A percentile compares a stretch with the other conserved stretches of the same genome.
These are phyloP conservation scores for Leptinotarsa haldemani DNA, from an alignment of 2,888 invertebrate species.

Conservation along the genomic window DNA sequence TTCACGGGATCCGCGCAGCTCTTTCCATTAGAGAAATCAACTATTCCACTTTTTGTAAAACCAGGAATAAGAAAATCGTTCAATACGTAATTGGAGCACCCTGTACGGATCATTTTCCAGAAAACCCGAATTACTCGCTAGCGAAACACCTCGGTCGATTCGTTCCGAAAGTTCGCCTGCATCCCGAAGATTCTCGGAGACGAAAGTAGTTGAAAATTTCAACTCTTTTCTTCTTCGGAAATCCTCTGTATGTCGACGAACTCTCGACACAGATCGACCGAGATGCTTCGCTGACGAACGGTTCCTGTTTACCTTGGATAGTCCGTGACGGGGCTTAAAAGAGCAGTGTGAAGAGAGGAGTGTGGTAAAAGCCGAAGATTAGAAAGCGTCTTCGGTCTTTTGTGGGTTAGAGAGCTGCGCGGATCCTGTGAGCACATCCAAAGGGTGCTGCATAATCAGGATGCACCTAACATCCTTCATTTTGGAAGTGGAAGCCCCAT, in stretches of 20 bases:
- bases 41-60: constrained; percentile 9
- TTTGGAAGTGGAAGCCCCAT: constrained; percentile 24
- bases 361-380: background rate
- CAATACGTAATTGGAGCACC: constrained; percentile 15
- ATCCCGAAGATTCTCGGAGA: background rate
- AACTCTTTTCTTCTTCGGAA: background rate
- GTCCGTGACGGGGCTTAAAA: background rate
- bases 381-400: background rate
- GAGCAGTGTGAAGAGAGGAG: constrained; percentile 10
- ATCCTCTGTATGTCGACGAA: background rate
- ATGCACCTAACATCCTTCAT: constrained; percentile 22
- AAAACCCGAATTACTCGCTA: background rate
- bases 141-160: background rate
- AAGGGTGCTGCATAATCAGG: constrained; percentile 28
- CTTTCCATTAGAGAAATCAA: constrained; percentile 13
- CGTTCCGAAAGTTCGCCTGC: background rate
- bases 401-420: constrained; percentile 23
- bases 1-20: constrained; percentile 26
- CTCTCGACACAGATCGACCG: background rate
- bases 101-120: constrained; percentile 15
- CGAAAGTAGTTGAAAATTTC: background rate
- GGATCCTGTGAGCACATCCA: constrained; percentile 24
- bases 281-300: background rate
- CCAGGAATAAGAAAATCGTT: background rate
- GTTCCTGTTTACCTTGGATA: background rate